Conservation (phyloP, 2,797 vertebrate species). For the Phaenicophaeus curvirostris region DNA sequence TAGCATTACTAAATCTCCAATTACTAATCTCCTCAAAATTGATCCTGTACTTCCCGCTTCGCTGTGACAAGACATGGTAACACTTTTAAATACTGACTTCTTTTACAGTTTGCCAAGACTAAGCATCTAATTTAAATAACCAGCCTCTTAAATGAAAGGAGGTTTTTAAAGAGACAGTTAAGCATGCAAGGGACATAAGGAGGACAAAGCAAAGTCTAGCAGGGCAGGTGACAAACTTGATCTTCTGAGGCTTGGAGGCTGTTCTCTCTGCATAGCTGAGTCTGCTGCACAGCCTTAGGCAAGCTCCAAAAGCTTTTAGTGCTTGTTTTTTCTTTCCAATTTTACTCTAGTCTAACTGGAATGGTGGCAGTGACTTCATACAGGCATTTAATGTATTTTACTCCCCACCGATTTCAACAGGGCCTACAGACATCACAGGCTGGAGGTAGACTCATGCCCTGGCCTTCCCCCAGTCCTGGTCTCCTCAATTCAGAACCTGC, state of each 20-base stretch:
- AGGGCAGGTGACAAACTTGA: not conserved
- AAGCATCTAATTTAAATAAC: constrained; percentile 27
- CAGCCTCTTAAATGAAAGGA: not conserved
- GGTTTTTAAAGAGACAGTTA: not conserved
- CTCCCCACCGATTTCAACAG: not conserved
- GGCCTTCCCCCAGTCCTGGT: not conserved
- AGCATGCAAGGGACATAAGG: not conserved
- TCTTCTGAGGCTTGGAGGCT: not conserved
- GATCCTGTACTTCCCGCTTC: not conserved
- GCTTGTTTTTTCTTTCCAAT: not conserved
- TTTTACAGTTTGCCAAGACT: constrained; percentile 22
- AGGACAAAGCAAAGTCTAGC: not conserved
- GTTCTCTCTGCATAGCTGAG: not conserved
- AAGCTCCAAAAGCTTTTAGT: not conserved
- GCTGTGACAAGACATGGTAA: not conserved
- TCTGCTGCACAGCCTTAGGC: not conserved
- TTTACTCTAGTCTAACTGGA: constrained; percentile 10
- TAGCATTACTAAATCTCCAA: not conserved
- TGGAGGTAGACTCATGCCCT: not conserved
- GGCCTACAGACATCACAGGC: not conserved
- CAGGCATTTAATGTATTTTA: not conserved
- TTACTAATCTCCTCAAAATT: not conserved
- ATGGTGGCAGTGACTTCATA: not conserved
- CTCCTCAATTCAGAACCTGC: not conserved
- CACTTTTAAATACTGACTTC: not conserved